A percentile compares a stretch with the other conserved stretches of the same genome.
Conservation (phyloP, 2,113 vertebrate genomes). For the Taxidea taxus region DNA sequence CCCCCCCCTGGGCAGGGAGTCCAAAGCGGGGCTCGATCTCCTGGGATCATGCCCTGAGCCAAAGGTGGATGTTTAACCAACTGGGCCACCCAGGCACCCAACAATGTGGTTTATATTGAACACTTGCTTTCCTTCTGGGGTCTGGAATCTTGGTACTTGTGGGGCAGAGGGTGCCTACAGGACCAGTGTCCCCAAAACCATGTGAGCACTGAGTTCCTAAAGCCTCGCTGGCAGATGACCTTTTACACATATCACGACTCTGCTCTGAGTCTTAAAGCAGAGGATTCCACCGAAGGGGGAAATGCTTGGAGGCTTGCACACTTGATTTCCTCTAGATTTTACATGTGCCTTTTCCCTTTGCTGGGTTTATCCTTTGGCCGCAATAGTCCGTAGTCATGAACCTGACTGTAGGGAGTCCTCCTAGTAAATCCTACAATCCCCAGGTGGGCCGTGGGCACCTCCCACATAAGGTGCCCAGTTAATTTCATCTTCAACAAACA, state of each 20-base stretch:
- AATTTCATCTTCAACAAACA: background rate
- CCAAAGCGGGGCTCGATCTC: too few relatives aligned
- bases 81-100: too few relatives aligned
- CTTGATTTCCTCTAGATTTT: background rate
- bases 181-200: background rate
- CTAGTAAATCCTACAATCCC: background rate
- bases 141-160: background rate
- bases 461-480: background rate
- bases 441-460: background rate
- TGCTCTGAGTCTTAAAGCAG: background rate
- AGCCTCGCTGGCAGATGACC: background rate
- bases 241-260: accelerated
- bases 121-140: background rate
- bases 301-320: background rate
- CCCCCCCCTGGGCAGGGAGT: too few relatives aligned
- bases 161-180: too few relatives aligned
- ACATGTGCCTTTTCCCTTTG: background rate
- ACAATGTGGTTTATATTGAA: background rate
- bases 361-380: background rate
- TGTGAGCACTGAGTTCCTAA: background rate
- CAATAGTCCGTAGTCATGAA: background rate
- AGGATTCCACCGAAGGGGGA: background rate
- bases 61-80: too few relatives aligned
- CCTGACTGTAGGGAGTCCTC: background rate
- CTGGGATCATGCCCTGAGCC: too few relatives aligned